Percentiles rank a stretch among this genome's conserved stretches.
These are phyloP conservation scores for Sakesphorus luctuosus DNA, from an alignment of 2,113 vertebrate species.

Conservation along the genomic window DNA sequence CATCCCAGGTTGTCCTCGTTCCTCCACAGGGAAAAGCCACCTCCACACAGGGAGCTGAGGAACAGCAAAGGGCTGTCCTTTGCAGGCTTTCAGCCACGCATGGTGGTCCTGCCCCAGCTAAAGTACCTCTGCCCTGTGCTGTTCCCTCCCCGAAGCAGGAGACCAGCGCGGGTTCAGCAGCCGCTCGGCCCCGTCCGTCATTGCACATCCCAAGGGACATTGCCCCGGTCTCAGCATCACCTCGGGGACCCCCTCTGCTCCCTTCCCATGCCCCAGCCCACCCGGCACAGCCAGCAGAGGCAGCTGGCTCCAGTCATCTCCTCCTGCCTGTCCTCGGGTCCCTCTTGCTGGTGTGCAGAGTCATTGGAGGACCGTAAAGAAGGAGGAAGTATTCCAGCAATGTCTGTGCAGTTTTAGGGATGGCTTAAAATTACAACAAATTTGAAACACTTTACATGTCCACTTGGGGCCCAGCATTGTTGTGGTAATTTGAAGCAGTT, in stretches of 20 bases:
- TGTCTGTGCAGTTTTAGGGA: slow-evolving; percentile 4
- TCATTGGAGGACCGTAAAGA: neutral
- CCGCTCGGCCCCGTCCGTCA: accelerated
- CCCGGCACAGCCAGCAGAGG: neutral
- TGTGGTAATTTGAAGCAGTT: slow-evolving; percentile 55
- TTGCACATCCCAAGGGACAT: neutral
- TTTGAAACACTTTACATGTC: slow-evolving; percentile 7
- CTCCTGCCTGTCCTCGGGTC: neutral
- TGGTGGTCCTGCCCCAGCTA: neutral
- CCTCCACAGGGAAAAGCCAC: neutral
- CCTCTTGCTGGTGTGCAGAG: neutral
- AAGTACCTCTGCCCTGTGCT: neutral
- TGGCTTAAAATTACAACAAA: slow-evolving; percentile 7
- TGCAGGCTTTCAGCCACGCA: accelerated
- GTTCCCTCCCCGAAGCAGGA: neutral
- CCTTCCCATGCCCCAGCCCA: slow-evolving; percentile 6
- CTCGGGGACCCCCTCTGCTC: neutral
- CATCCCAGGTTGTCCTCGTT: accelerated
- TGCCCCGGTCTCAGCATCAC: neutral
- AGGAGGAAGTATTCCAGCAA: slow-evolving; percentile 14
- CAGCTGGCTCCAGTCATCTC: slow-evolving; percentile 55
- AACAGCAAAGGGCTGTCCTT: neutral
- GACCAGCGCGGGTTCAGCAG: neutral
- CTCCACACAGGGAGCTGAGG: accelerated
- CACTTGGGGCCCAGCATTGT: slow-evolving; percentile 8